Percentiles rank a stretch among this genome's conserved stretches.
Conservation (phyloP, 2,888 invertebrate species). For the Yponomeuta plumbellus region DNA sequence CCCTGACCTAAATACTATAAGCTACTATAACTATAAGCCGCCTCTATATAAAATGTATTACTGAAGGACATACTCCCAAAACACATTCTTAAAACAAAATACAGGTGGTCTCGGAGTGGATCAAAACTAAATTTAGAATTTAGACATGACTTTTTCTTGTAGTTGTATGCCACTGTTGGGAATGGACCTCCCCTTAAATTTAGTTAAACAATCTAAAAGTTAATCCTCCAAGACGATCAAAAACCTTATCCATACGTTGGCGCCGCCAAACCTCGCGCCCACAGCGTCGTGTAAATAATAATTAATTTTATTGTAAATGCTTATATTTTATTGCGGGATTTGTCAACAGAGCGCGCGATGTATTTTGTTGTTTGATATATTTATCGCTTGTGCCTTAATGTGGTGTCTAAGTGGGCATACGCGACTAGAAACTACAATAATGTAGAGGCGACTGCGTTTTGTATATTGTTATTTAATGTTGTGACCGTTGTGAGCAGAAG, state of each 20-base stretch:
- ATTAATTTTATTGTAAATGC: conserved; percentile 78
- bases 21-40: too few relatives aligned
- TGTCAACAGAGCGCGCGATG: conserved; percentile 75
- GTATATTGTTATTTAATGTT: conserved; percentile 2
- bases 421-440: conserved; percentile 14
- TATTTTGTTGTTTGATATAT: conserved; percentile 70
- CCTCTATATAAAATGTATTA: too few relatives aligned
- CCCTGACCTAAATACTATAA: too few relatives aligned
- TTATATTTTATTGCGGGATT: conserved; percentile 77
- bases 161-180: too few relatives aligned
- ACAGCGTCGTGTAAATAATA: conserved; percentile 74
- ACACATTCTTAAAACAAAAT: too few relatives aligned
- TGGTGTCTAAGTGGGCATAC: conserved; percentile 56
- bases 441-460: neutral
- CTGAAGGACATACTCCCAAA: too few relatives aligned
- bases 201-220: too few relatives aligned
- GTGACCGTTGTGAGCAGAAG: neutral
- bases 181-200: too few relatives aligned
- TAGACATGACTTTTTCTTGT: too few relatives aligned
- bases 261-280: conserved; percentile 49
- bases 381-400: conserved; percentile 69
- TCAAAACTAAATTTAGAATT: too few relatives aligned
- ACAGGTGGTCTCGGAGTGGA: too few relatives aligned
- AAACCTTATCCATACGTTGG: conserved; percentile 38
- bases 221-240: too few relatives aligned